Evolutionary conservation across 2,113 vertebrate genomes (phyloP).

Genomic region (Ariopsis seemanni): DNA sequence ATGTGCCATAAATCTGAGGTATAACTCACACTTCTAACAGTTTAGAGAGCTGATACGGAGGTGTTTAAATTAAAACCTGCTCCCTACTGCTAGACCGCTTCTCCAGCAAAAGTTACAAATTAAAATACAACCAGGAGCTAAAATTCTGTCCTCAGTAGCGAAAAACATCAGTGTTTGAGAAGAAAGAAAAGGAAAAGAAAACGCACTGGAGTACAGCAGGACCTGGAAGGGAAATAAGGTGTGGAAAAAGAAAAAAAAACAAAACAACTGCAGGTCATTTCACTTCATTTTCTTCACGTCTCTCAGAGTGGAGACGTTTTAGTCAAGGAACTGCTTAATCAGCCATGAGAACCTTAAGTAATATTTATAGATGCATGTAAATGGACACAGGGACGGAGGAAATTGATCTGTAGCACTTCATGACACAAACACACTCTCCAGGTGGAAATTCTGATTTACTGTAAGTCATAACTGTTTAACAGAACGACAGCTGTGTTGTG

Average conservation of each 20-base stretch:
- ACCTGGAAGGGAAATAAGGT: conserved; percentile 13
- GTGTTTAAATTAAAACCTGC: neutral
- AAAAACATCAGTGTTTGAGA: neutral
- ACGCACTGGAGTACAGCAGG: neutral
- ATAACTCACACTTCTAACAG: conserved; percentile 47
- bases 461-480: neutral
- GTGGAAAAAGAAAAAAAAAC: neutral
- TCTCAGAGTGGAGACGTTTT: conserved; percentile 17
- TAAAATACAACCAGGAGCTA: too few relatives aligned
- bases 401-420: conserved; percentile 41
- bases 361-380: conserved; percentile 40
- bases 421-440: conserved; percentile 7
- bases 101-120: neutral
- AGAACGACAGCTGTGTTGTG: neutral
- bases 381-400: conserved; percentile 39
- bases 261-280: conserved; percentile 35
- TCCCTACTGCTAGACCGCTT: neutral
- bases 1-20: conserved; percentile 58
- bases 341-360: conserved; percentile 41
- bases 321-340: conserved; percentile 45
- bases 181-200: neutral
- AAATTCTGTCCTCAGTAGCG: neutral
- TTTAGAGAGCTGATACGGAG: neutral
- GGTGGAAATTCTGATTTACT: neutral
- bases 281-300: conserved; percentile 31